phyloP scores from a whole-genome alignment of 2,113 vertebrate species.

The Cottus gobio region DNA sequence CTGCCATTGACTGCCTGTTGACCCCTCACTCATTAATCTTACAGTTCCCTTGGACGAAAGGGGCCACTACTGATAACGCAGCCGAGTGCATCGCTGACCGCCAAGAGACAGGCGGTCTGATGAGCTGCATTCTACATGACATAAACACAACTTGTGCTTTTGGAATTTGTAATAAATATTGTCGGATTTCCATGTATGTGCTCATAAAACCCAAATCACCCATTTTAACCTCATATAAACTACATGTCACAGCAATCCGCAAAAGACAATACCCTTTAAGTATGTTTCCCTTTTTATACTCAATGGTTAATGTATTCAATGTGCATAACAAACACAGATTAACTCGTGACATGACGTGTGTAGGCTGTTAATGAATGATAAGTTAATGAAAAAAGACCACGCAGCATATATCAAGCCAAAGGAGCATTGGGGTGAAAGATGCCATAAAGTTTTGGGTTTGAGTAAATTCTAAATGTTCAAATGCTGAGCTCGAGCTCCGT shows the following conservation, averaged over 20 bases:
- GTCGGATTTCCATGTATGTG: not conserved
- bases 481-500: not conserved
- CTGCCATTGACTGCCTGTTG: too few species aligned
- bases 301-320: not conserved
- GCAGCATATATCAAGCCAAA: not conserved
- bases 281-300: not conserved
- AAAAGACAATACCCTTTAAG: not conserved
- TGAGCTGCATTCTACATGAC: not conserved
- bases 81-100: too few species aligned
- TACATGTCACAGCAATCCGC: conserved; percentile 5
- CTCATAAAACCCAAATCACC: not conserved
- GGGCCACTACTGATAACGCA: too few species aligned
- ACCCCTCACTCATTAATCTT: too few species aligned
- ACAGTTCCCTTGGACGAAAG: too few species aligned
- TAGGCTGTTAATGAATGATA: not conserved
- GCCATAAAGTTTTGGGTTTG: not conserved
- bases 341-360: not conserved
- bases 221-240: conserved; percentile 7
- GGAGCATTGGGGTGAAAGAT: not conserved
- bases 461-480: not conserved
- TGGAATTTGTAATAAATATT: conserved; percentile 9
- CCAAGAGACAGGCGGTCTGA: too few species aligned
- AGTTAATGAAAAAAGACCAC: not conserved
- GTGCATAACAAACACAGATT: not conserved
- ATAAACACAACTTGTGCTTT: not conserved